Conservation (phyloP, 1,140 invertebrate species). For the Mya arenaria region DNA sequence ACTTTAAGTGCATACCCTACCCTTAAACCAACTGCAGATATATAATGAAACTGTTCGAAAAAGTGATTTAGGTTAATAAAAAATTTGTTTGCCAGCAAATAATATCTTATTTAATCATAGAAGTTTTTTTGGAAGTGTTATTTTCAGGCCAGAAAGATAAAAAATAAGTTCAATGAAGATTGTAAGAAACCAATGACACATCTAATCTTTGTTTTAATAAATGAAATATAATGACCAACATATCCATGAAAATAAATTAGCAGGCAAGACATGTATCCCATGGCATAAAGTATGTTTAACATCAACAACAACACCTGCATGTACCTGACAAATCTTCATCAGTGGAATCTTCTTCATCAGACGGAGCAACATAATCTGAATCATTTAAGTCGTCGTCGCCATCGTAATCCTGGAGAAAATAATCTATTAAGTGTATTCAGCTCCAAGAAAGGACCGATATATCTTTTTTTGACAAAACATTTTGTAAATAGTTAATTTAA, state of each 20-base stretch:
- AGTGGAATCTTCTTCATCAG: slow-evolving; percentile 1
- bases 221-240: background rate
- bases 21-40: no score
- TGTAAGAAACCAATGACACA: no score
- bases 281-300: background rate
- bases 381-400: background rate
- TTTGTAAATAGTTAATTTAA: background rate
- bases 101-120: no score
- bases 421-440: background rate
- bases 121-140: background rate
- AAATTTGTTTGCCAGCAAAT: no score
- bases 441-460: background rate
- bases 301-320: background rate
- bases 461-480: background rate
- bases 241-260: background rate
- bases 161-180: no score
- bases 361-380: slow-evolving; percentile 11
- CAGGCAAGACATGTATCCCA: background rate
- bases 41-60: no score
- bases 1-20: no score
- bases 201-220: no score
- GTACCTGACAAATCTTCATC: slow-evolving; percentile 20
- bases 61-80: no score
- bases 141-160: background rate
- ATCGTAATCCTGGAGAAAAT: slow-evolving; percentile 1